A percentile compares a stretch with the other conserved stretches of the same genome.
Conservation (phyloP, 2,888 invertebrate species). For the Gandaritis pyraliata region DNA sequence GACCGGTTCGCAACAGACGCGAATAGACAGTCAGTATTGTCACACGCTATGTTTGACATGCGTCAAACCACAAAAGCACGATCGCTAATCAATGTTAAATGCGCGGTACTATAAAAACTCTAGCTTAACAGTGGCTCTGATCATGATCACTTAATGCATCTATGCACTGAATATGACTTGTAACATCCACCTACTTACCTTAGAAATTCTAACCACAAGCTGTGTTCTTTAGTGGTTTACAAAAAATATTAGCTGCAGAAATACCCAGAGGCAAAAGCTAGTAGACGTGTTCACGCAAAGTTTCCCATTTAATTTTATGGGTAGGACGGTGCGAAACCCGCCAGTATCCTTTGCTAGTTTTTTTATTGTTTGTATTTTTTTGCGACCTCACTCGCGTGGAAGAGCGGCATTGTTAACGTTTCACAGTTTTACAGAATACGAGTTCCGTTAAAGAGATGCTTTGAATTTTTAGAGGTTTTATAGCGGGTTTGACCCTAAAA, state of each 20-base stretch:
- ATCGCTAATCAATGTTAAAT: no score
- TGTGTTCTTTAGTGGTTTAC: no score
- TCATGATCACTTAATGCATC: no score
- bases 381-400: conserved; percentile 57
- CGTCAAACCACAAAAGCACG: no score
- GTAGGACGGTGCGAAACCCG: conserved; percentile 64
- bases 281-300: conserved; percentile 42
- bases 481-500: not conserved
- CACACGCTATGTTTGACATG: no score
- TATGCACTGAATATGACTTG: no score
- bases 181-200: no score
- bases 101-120: no score
- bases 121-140: no score
- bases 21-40: no score
- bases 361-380: conserved; percentile 74
- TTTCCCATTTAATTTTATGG: conserved; percentile 74
- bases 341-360: conserved; percentile 54
- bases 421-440: conserved; percentile 38
- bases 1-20: no score
- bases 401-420: conserved; percentile 61
- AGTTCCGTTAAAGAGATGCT: conserved; percentile 27
- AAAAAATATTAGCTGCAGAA: not conserved
- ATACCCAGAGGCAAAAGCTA: conserved; percentile 7
- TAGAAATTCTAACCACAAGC: no score
- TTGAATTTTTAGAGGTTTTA: conserved; percentile 25